Evolutionary conservation across 1,140 invertebrate genomes (phyloP), one percentile per base, ranked within the genome.

Genomic region (Brachionus calyciflorus): DNA sequence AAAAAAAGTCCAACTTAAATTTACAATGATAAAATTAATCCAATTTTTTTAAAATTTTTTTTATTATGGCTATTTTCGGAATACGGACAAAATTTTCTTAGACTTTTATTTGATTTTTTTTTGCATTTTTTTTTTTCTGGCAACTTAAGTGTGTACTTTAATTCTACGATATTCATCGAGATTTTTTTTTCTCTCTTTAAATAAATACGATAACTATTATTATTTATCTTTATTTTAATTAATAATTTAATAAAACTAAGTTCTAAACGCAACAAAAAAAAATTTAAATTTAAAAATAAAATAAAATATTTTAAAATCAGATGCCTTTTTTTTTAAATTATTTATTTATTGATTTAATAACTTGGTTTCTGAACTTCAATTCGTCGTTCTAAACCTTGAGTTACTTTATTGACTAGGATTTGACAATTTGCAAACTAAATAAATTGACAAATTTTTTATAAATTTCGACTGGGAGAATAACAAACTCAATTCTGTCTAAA

Each of bases 231-330:
- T 33, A 33, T 60, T 33, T 60, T 60, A 60, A 60, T 60, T 17
- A 60, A 60, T 60, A 60, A 60, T 33, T 60, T 60, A 60, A 60
- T 60, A 26, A 37, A 37, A 37, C 33, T n/a, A n/a, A 60, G 55
- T 60, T 60, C 55, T 60, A 60, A 60, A 60, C 55, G 55, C 33
- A 37, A 37, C 33, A 37, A 37, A 3, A 37, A 37, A 37, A 37
- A 37, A 3, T 37, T 37, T 37, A 33, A 60, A 60, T 60, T 37
- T 37, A 60, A 60, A 60, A 55, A 55, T 55, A 49, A 53, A 53
- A 53, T 53, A 60, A 60, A 60, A 60, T 60, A 60, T 41, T 60
- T 60, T 37, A 9, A 40, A 60, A 55, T 55, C 24, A 60, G 19
- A 28, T 26, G 26, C 14, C 2, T 7, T 57, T 30, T n/a, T n/a